These are phyloP conservation scores for Rhagium mordax DNA, from an alignment of 2,888 invertebrate species.

Conservation along the genomic window DNA sequence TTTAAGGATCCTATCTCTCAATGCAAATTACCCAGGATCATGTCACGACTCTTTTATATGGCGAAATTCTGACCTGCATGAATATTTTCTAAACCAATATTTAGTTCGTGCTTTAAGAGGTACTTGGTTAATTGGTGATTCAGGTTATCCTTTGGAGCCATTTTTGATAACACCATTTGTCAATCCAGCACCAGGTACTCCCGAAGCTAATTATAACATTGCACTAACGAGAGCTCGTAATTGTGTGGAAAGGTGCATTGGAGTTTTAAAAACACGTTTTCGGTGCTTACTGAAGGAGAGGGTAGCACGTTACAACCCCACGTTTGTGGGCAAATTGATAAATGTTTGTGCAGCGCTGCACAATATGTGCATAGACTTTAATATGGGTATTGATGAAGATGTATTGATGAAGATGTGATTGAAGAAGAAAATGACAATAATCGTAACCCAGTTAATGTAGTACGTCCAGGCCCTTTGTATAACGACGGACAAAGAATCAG, in stretches of 20 bases:
- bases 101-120: too few relatives aligned
- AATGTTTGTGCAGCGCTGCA: not conserved
- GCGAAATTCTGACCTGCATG: slow-evolving; percentile 13
- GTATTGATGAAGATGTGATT: too few relatives aligned
- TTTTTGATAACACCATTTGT: slow-evolving; percentile 37
- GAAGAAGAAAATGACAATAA: too few relatives aligned
- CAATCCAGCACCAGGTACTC: not conserved
- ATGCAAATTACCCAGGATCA: slow-evolving; percentile 23
- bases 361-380: not conserved
- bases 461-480: too few relatives aligned
- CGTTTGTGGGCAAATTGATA: not conserved
- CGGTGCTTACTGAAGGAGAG: slow-evolving; percentile 33
- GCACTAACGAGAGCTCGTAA: slow-evolving; percentile 19
- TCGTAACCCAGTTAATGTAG: too few relatives aligned
- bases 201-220: not conserved
- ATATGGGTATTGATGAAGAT: too few relatives aligned
- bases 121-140: slow-evolving; percentile 38
- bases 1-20: slow-evolving; percentile 14
- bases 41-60: slow-evolving; percentile 21
- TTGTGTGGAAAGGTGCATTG: slow-evolving; percentile 37
- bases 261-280: slow-evolving; percentile 36
- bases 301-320: not conserved
- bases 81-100: not conserved
- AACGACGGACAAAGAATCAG: too few relatives aligned
- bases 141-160: too few relatives aligned